These are phyloP conservation scores for Climacteris rufus DNA, from an alignment of 2,113 vertebrate species.

Conservation along the genomic window DNA sequence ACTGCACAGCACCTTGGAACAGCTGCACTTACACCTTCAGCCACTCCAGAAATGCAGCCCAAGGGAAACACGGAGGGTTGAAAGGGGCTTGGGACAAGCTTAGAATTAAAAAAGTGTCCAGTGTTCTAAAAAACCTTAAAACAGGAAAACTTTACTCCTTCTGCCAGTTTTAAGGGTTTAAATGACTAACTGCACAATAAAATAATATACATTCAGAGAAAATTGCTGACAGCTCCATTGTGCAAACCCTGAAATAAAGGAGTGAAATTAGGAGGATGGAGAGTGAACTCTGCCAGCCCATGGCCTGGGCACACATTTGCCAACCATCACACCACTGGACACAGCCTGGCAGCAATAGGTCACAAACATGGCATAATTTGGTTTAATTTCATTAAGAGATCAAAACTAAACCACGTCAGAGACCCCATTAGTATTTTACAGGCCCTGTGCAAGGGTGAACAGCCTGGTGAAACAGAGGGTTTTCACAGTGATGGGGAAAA, in stretches of 20 bases:
- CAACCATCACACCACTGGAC: background rate
- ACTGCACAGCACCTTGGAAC: background rate
- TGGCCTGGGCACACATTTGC: background rate
- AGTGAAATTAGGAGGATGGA: background rate
- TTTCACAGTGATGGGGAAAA: background rate
- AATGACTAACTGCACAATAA: background rate
- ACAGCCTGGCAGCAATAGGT: background rate
- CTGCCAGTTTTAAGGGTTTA: background rate
- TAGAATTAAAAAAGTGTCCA: background rate
- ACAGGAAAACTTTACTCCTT: background rate
- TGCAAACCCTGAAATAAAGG: background rate
- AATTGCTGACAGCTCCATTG: background rate
- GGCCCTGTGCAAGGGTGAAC: background rate
- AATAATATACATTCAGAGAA: background rate
- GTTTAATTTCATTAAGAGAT: background rate
- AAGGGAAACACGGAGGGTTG: background rate
- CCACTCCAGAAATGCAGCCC: fast-evolving
- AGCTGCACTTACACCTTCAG: background rate
- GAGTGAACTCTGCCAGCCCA: background rate
- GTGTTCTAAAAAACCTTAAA: background rate
- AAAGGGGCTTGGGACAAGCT: background rate
- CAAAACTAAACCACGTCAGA: background rate
- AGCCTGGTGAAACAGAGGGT: background rate
- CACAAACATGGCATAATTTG: background rate
- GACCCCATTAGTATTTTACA: background rate